Conservation (phyloP, 1,140 invertebrate genomes). For the Periplaneta americana region DNA sequence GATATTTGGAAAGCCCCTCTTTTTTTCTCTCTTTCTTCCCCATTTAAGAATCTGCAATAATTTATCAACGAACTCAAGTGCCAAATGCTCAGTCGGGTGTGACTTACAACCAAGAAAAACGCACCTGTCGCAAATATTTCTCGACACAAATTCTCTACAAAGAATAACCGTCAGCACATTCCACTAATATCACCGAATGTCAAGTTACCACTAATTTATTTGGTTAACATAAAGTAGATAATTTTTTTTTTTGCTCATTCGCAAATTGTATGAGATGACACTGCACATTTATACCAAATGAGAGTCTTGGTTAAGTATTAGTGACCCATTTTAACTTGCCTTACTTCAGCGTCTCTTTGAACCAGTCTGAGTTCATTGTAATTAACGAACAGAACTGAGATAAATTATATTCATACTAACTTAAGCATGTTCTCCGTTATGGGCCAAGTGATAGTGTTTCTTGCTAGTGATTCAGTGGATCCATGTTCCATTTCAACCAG, state of each 20-base stretch:
- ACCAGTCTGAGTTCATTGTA: too few species aligned
- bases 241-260: background rate
- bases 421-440: too few species aligned
- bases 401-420: too few species aligned
- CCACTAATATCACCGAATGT: background rate
- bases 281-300: background rate
- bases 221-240: background rate
- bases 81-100: background rate
- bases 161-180: background rate
- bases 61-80: background rate
- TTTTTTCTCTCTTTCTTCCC: too few species aligned
- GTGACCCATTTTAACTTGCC: background rate
- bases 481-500: too few species aligned
- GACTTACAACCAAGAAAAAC: too few species aligned
- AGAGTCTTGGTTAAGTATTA: background rate
- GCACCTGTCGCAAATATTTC: background rate
- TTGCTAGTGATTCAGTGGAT: too few species aligned
- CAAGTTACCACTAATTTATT: background rate
- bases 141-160: background rate
- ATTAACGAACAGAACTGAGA: too few species aligned
- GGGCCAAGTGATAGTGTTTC: too few species aligned
- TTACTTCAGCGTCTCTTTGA: too few species aligned
- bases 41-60: background rate
- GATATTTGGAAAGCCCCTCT: background rate
- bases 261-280: background rate